Evolutionary conservation across 2,113 vertebrate species (phyloP), one percentile per base, ranked within the genome.

Genomic region (Ranitomeya variabilis): DNA sequence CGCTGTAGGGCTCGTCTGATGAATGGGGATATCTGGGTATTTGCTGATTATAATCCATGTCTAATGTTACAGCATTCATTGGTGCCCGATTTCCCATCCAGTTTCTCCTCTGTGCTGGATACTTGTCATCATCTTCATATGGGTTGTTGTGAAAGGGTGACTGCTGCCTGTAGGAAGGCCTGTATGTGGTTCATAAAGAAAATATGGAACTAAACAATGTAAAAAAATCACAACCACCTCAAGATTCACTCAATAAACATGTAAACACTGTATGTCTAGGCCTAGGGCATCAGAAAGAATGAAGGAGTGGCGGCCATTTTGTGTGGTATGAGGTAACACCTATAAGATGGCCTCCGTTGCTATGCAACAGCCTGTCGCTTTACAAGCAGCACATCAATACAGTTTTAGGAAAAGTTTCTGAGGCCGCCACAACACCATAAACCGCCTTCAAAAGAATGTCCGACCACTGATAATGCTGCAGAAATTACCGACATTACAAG

Each of bases 51-150:
- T 84, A 45, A 1, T 52, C 89, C 60, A 77, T 74, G 23, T 2
- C 16, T 6, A 18, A 71, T 4, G 57, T 86, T 85, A 92, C 15
- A 19, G 90, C 59, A 13, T 11, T 45, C 92, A 94, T 91, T 15
- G 93, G 93, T 80, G 82, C 55, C 8, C 90, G 73, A n/a, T 90
- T 60, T 62, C 71, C 23, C 59, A 87, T 80, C 55, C 87, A 80
- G 83, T 52, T 79, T 87, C 57, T 26, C 11, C 60, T 10, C 90
- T 89, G 90, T n/a, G 7, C 45, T 5, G 14, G 10, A 52, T 2
- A 31, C 11, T 79, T 76, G 0, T 87, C 90, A 13, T 51, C 21
- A 84, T 45, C 79, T 13, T 9, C 69, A 12, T 31, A 78, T 21
- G 88, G 77, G 54, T 5, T 51, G 60, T 54, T 90, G 15, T 66